Percentiles rank a stretch among this genome's conserved stretches.
phyloP scores from a whole-genome alignment of 2,113 vertebrate species.

The Gnathonemus echidnorhynchus region DNA sequence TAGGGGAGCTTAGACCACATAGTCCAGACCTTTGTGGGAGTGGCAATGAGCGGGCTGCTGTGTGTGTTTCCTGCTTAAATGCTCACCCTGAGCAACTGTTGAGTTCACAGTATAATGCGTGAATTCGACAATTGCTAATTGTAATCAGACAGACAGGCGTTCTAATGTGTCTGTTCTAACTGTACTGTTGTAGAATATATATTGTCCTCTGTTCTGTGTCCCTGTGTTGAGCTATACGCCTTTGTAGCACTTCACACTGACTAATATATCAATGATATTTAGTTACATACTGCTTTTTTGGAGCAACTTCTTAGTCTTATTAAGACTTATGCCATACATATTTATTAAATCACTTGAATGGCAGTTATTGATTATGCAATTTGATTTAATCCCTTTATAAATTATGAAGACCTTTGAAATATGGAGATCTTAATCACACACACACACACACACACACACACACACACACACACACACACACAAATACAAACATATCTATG shows the following conservation, averaged over 20 bases:
- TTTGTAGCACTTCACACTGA: conserved; percentile 5
- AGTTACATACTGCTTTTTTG: neutral
- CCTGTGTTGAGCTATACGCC: conserved; percentile 2
- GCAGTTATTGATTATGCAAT: conserved; percentile 3
- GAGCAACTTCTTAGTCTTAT: conserved; percentile 3
- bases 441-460: too few species aligned
- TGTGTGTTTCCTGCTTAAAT: neutral
- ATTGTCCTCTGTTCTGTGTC: neutral
- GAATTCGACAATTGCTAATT: neutral
- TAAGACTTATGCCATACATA: neutral
- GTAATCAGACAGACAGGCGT: neutral
- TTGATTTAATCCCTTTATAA: neutral
- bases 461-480: too few species aligned
- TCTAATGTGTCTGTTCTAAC: neutral
- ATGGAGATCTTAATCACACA: neutral
- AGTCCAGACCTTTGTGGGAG: neutral
- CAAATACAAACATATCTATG: neutral
- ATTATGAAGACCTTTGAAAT: neutral
- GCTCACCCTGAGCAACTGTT: neutral
- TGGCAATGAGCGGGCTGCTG: neutral
- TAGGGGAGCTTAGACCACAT: neutral
- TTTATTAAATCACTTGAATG: conserved; percentile 10
- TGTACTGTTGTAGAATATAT: neutral
- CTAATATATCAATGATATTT: conserved; percentile 10
- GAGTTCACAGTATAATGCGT: neutral